These are phyloP conservation scores for cat (Felis catus) DNA, from an alignment of 2,113 vertebrate genomes.

Conservation along the genomic window DNA sequence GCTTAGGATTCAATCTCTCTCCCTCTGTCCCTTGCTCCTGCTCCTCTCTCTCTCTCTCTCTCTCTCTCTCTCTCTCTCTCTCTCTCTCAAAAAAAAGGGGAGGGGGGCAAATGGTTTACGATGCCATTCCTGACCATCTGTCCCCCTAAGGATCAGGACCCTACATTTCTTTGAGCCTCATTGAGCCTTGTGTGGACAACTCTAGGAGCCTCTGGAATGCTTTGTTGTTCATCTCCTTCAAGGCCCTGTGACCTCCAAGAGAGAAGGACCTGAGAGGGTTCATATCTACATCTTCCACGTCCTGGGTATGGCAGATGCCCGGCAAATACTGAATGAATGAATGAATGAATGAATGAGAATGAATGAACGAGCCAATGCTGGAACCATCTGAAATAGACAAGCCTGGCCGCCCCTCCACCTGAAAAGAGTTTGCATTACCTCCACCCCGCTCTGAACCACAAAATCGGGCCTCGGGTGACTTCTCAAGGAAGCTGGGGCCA, in stretches of 20 bases:
- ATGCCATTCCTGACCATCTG: too few species aligned
- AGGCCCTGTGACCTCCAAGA: neutral
- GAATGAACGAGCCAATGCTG: neutral
- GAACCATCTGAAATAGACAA: neutral
- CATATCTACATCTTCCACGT: neutral
- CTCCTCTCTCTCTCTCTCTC: too few species aligned
- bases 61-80: too few species aligned
- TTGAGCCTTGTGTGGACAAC: neutral
- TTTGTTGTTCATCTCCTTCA: neutral
- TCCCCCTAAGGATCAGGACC: neutral
- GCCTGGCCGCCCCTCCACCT: neutral
- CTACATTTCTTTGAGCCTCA: neutral
- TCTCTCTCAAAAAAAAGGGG: too few species aligned
- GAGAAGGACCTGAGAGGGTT: neutral
- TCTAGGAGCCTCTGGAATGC: neutral
- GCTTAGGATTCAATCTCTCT: too few species aligned
- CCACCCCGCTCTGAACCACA: neutral
- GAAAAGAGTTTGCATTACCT: neutral
- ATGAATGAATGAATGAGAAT: neutral
- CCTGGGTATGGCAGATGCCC: fast-evolving
- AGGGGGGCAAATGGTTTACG: neutral
- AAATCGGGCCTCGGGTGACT: neutral
- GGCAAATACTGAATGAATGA: fast-evolving
- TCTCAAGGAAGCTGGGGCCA: neutral
- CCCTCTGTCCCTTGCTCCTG: too few species aligned